A percentile compares a stretch with the other conserved stretches of the same genome.
Conservation (phyloP, 2,113 vertebrate genomes). For the Junco hyemalis region DNA sequence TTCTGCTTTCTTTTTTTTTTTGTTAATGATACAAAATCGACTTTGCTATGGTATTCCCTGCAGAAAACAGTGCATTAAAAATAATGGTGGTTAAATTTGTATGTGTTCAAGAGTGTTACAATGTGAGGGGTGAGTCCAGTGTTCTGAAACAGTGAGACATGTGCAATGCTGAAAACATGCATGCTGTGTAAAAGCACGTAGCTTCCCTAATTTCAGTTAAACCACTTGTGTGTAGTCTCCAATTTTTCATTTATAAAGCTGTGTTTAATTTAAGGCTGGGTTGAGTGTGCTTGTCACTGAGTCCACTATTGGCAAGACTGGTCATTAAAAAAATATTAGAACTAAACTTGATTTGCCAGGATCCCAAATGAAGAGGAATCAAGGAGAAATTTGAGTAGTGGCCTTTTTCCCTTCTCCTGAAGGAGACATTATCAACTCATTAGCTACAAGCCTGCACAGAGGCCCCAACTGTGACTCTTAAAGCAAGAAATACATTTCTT, state of each 20-base stretch:
- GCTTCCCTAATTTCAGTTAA: background rate
- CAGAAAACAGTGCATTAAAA: conserved; percentile 49
- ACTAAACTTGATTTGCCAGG: conserved; percentile 30
- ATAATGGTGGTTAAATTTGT: conserved; percentile 29
- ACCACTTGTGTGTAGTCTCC: background rate
- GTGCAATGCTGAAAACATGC: background rate
- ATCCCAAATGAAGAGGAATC: conserved; percentile 51
- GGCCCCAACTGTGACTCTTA: conserved; percentile 65
- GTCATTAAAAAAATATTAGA: conserved; percentile 42
- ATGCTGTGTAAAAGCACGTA: background rate
- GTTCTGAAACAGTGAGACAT: background rate
- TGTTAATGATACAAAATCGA: conserved; percentile 26
- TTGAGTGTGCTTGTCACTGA: background rate
- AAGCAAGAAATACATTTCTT: conserved; percentile 58
- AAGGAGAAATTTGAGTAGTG: conserved; percentile 60
- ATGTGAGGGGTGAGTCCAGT: background rate
- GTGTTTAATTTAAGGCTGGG: conserved; percentile 6
- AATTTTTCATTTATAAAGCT: background rate
- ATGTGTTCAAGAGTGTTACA: background rate
- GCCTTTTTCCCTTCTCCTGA: conserved; percentile 61
- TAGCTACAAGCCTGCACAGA: conserved; percentile 55
- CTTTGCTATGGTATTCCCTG: conserved; percentile 13
- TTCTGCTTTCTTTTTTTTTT: background rate
- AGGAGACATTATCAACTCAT: conserved; percentile 65
- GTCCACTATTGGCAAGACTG: background rate